A percentile compares a stretch with the other conserved stretches of the same genome.
phyloP scores from a whole-genome alignment of 2,797 vertebrate species.

The Falco biarmicus region DNA sequence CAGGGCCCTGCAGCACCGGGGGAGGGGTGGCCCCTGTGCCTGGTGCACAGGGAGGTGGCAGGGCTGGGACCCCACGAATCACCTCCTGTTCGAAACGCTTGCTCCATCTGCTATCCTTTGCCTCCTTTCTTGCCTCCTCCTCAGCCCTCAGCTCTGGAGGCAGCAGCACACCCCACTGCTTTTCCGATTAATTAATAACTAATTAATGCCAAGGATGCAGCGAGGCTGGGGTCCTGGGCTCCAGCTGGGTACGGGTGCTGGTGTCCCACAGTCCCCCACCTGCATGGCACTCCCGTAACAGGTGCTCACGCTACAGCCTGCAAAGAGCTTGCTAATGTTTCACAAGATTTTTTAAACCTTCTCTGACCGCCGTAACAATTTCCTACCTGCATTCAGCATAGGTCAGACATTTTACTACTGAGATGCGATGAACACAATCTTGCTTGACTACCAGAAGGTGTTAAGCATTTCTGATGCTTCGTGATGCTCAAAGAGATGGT shows the following conservation, averaged over 20 bases:
- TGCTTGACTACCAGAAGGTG: not conserved
- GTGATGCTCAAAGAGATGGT: not conserved
- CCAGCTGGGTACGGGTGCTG: rapidly evolving
- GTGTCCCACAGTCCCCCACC: rapidly evolving
- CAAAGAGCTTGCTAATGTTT: not conserved
- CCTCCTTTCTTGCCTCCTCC: not conserved
- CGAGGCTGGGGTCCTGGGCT: rapidly evolving
- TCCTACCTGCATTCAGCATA: not conserved
- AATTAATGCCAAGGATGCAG: rapidly evolving
- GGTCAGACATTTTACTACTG: not conserved
- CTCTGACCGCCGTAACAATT: not conserved
- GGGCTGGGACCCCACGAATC: rapidly evolving
- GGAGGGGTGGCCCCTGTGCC: too few relatives aligned
- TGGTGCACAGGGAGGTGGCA: rapidly evolving
- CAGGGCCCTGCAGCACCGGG: rapidly evolving
- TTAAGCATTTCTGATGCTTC: not conserved
- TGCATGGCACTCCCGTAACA: rapidly evolving
- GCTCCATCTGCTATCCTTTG: not conserved
- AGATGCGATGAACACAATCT: not conserved
- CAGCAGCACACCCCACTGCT: not conserved
- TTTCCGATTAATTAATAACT: too few relatives aligned
- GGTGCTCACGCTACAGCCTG: not conserved
- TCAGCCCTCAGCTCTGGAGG: not conserved
- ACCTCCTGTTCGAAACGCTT: rapidly evolving
- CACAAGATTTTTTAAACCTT: not conserved